Conservation (phyloP, 2,888 invertebrate species). For the Stomorhina lunata region DNA sequence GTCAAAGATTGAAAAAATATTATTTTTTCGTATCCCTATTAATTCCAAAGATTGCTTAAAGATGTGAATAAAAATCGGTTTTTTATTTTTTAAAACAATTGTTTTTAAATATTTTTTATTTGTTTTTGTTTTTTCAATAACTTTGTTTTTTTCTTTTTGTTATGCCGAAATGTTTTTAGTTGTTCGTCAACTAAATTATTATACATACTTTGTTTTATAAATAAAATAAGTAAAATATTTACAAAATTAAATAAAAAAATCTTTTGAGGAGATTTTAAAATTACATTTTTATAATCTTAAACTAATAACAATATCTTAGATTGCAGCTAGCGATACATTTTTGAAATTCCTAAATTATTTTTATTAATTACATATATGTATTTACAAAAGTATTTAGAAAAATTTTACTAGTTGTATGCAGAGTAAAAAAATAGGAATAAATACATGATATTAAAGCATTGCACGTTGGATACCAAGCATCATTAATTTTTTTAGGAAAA, state of each 20-base stretch:
- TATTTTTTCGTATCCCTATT: background rate
- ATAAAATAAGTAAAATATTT: conserved; percentile 37
- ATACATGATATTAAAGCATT: conserved; percentile 51
- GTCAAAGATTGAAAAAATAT: too few species aligned
- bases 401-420: conserved; percentile 59
- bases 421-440: conserved; percentile 58
- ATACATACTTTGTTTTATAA: conserved; percentile 29
- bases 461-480: conserved; percentile 28
- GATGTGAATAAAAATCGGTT: background rate
- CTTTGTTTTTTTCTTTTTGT: conserved; percentile 71
- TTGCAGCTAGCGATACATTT: conserved; percentile 65
- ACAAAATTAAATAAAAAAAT: conserved; percentile 37
- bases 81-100: conserved; percentile 37
- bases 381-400: conserved; percentile 53
- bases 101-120: conserved; percentile 67
- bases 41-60: background rate
- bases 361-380: conserved; percentile 48
- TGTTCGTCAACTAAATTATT: conserved; percentile 55
- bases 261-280: conserved; percentile 33
- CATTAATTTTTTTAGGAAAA: background rate
- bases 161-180: conserved; percentile 67
- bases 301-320: conserved; percentile 66
- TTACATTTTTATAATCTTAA: conserved; percentile 42
- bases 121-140: conserved; percentile 70
- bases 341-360: conserved; percentile 36